Evolutionary conservation across 2,113 vertebrate species (phyloP).

Genomic region (Entosphenus tridentatus): DNA sequence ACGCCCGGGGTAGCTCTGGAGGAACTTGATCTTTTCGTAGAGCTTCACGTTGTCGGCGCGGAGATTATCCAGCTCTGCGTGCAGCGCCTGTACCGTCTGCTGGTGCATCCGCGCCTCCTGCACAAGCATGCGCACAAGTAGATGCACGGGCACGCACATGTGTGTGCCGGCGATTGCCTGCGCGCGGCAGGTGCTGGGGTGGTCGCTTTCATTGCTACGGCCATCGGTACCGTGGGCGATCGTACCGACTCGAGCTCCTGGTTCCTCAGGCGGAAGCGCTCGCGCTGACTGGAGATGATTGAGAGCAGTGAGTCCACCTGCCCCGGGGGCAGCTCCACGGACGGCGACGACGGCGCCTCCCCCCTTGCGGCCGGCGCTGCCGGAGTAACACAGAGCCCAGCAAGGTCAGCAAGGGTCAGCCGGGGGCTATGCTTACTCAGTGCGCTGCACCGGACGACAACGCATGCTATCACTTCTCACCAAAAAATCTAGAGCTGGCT

Average conservation of each 20-base stretch:
- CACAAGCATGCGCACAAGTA: background rate
- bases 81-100: slow-evolving; percentile 71
- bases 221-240: background rate
- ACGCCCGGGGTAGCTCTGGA: slow-evolving; percentile 64
- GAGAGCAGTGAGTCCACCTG: slow-evolving; percentile 78
- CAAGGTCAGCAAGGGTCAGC: no score
- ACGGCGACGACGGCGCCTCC: slow-evolving; percentile 2
- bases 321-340: slow-evolving; percentile 37
- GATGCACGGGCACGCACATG: no score
- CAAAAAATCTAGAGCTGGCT: no score
- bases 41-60: slow-evolving; percentile 92
- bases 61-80: slow-evolving; percentile 71
- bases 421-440: no score
- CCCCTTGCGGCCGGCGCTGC: no score
- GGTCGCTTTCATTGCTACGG: no score
- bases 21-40: slow-evolving; percentile 95
- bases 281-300: slow-evolving; percentile 93
- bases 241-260: slow-evolving; percentile 75
- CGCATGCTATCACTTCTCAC: no score
- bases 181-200: no score
- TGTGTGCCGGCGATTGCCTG: no score
- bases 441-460: no score
- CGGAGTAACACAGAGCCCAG: no score
- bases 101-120: slow-evolving; percentile 59
- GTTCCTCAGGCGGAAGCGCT: slow-evolving; percentile 70